These are phyloP conservation scores for Erebia palarica DNA, from an alignment of 2,888 invertebrate genomes.

Conservation along the genomic window DNA sequence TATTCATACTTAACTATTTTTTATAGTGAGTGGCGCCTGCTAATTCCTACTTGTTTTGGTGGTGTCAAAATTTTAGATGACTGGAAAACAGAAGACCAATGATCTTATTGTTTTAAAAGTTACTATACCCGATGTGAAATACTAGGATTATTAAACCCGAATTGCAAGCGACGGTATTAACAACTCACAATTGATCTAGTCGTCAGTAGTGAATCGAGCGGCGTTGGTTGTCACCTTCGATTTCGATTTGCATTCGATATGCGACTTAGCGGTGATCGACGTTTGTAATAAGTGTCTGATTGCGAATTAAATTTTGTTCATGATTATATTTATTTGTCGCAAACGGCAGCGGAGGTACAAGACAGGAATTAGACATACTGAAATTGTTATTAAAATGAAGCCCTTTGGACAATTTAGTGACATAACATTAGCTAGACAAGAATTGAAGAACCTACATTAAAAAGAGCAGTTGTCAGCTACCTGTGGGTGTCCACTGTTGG, in stretches of 20 bases:
- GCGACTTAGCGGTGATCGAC: slow-evolving; percentile 34
- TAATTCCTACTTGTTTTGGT: too few relatives aligned
- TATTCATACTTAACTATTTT: too few relatives aligned
- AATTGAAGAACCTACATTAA: too few relatives aligned
- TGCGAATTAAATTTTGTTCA: slow-evolving; percentile 7
- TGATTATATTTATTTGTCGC: slow-evolving; percentile 18
- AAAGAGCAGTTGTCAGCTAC: too few relatives aligned
- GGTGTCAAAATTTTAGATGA: too few relatives aligned
- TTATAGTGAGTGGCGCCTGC: too few relatives aligned
- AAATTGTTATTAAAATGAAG: not conserved
- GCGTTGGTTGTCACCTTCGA: slow-evolving; percentile 34
- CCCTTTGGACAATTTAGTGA: not conserved
- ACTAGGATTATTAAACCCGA: too few relatives aligned
- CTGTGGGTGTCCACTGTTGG: too few relatives aligned
- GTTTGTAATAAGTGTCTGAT: slow-evolving; percentile 30
- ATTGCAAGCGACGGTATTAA: slow-evolving; percentile 31
- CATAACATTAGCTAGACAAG: too few relatives aligned
- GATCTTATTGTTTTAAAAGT: too few relatives aligned
- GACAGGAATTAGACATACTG: not conserved
- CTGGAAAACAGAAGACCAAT: too few relatives aligned
- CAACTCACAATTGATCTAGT: slow-evolving; percentile 46
- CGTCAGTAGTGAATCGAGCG: slow-evolving; percentile 44
- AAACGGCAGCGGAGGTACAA: not conserved
- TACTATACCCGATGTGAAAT: too few relatives aligned
- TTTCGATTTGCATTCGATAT: slow-evolving; percentile 54